Evolutionary conservation across 2,113 vertebrate species (phyloP).

Genomic region (Mixornis gularis): DNA sequence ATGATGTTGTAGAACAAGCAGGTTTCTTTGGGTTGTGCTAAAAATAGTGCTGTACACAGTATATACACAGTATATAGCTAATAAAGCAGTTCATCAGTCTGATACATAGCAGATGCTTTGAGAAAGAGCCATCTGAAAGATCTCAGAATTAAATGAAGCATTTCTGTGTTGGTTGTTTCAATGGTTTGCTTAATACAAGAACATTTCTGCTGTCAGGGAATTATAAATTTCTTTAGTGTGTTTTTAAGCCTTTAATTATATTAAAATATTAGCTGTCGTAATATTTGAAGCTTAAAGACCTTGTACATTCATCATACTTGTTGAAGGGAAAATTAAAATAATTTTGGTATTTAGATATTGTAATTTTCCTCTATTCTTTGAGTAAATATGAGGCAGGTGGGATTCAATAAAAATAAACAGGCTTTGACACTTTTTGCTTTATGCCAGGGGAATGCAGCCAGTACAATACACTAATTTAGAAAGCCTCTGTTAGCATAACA

Average conservation of each 20-base stretch:
- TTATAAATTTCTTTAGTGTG: conserved; percentile 31
- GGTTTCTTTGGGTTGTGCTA: neutral
- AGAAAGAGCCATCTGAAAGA: conserved; percentile 1
- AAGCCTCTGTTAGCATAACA: neutral
- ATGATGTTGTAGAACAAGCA: neutral
- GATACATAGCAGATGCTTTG: conserved; percentile 23
- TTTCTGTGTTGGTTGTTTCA: conserved; percentile 18
- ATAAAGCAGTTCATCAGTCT: conserved; percentile 2
- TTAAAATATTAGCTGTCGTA: conserved; percentile 65
- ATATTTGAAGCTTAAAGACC: conserved; percentile 54
- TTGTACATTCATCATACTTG: conserved; percentile 38
- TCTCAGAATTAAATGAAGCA: conserved; percentile 38
- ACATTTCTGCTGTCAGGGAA: conserved; percentile 50
- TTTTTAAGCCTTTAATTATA: conserved; percentile 68
- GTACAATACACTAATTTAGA: neutral
- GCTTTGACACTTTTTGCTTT: conserved; percentile 1
- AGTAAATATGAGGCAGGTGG: conserved; percentile 32
- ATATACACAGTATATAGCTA: neutral
- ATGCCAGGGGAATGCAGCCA: neutral
- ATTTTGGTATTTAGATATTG: conserved; percentile 17
- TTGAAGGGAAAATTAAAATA: conserved; percentile 52
- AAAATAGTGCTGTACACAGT: neutral
- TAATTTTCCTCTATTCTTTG: conserved; percentile 17
- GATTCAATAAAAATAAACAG: conserved; percentile 31
- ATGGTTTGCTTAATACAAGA: conserved; percentile 10